Evolutionary conservation across 2,888 invertebrate genomes (phyloP).

Genomic region (Agrotis puta): DNA sequence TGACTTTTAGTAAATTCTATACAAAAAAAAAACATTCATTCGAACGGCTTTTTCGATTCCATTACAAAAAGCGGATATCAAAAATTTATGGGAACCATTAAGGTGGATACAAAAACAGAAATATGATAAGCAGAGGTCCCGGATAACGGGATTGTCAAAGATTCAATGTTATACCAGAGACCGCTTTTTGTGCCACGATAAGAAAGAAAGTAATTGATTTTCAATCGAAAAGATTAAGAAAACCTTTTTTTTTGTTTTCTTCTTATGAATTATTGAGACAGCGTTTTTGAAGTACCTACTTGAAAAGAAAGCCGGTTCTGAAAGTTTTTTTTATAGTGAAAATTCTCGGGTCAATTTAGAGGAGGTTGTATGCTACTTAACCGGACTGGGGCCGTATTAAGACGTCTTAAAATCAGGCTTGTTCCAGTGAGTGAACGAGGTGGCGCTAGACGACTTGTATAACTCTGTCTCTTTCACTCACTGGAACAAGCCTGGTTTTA

Average conservation of each 20-base stretch:
- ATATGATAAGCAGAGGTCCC: slow-evolving; percentile 62
- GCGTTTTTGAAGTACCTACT: slow-evolving; percentile 18
- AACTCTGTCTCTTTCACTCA: too few relatives aligned
- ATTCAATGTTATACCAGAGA: slow-evolving; percentile 60
- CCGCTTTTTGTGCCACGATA: slow-evolving; percentile 54
- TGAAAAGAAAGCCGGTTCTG: not conserved
- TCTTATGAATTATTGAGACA: slow-evolving; percentile 56
- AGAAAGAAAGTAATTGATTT: slow-evolving; percentile 56
- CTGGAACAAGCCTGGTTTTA: too few relatives aligned
- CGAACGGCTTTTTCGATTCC: slow-evolving; percentile 57
- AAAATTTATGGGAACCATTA: slow-evolving; percentile 89
- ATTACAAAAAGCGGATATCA: slow-evolving; percentile 81
- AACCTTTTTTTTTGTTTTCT: slow-evolving; percentile 17
- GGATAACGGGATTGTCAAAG: slow-evolving; percentile 84
- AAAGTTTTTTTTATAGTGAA: too few relatives aligned
- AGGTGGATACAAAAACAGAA: slow-evolving; percentile 84
- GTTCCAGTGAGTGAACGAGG: too few relatives aligned
- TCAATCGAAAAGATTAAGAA: slow-evolving; percentile 52
- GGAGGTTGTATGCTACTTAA: too few relatives aligned
- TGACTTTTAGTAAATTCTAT: slow-evolving; percentile 25
- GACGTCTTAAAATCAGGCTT: too few relatives aligned
- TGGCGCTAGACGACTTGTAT: too few relatives aligned
- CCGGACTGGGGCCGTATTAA: too few relatives aligned
- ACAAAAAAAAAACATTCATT: slow-evolving; percentile 19
- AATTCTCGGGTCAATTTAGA: too few relatives aligned